Conservation (phyloP, 2,113 vertebrate genomes). For the Cathartes aura region DNA sequence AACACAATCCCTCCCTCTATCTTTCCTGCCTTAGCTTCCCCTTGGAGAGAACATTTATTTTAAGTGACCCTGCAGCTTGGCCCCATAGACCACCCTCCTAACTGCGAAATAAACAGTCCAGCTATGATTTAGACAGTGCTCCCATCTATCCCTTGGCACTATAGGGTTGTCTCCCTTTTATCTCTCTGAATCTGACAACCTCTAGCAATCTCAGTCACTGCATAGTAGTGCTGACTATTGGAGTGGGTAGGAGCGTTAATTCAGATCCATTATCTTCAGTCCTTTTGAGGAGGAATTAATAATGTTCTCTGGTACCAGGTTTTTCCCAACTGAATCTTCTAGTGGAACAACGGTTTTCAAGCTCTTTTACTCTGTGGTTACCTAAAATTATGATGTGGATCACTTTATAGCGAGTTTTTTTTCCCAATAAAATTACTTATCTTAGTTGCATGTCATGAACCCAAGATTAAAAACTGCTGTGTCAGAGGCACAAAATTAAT, state of each 20-base stretch:
- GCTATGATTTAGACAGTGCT: neutral
- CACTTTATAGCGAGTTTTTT: neutral
- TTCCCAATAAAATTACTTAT: neutral
- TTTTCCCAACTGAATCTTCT: neutral
- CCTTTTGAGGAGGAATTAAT: neutral
- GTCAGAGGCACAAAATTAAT: neutral
- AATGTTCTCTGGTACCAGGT: neutral
- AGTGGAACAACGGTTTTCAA: neutral
- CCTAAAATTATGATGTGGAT: neutral
- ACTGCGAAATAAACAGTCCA: neutral
- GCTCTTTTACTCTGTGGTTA: neutral
- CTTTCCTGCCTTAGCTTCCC: neutral
- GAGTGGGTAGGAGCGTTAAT: fast-evolving
- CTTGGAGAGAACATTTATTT: neutral
- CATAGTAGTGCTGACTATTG: fast-evolving
- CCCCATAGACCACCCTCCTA: neutral
- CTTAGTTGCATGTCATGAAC: neutral
- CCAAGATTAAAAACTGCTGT: neutral
- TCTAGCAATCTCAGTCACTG: neutral
- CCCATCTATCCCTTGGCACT: neutral
- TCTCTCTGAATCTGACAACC: neutral
- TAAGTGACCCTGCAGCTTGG: neutral
- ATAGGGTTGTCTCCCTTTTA: neutral
- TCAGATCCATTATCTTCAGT: neutral
- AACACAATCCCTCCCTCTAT: neutral